A percentile compares a stretch with the other conserved stretches of the same genome.
Conservation (phyloP, 2,888 invertebrate species). For the Polia nebulosa region DNA sequence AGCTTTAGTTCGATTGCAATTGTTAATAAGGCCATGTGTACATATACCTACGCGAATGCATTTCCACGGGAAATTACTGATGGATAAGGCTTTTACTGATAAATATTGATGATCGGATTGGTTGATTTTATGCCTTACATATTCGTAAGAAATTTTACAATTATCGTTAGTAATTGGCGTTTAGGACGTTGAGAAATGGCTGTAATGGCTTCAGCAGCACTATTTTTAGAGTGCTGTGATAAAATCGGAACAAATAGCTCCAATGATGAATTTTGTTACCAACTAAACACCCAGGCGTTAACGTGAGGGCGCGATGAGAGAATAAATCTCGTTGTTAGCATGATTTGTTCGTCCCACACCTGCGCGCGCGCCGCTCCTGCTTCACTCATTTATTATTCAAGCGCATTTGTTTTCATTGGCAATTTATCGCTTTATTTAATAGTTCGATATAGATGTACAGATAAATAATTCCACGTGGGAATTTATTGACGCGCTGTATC, state of each 20-base stretch:
- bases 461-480: conserved; percentile 50
- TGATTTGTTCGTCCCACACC: conserved; percentile 67
- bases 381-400: conserved; percentile 67
- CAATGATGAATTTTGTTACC: conserved; percentile 39
- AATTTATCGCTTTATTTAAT: conserved; percentile 65
- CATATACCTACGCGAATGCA: conserved; percentile 3
- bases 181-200: not conserved
- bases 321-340: conserved; percentile 60
- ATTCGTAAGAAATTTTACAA: not conserved
- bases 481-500: conserved; percentile 44
- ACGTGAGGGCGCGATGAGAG: conserved; percentile 46
- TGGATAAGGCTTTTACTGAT: conserved; percentile 7
- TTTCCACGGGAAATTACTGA: conserved; percentile 1
- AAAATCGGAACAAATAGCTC: conserved; percentile 14
- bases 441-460: conserved; percentile 49
- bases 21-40: conserved; percentile 31
- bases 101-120: conserved; percentile 11
- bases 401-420: conserved; percentile 63
- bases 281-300: conserved; percentile 49
- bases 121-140: not conserved
- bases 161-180: not conserved
- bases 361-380: conserved; percentile 49
- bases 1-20: conserved; percentile 22
- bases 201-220: not conserved
- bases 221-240: conserved; percentile 6